phyloP scores from a whole-genome alignment of 2,888 invertebrate genomes.

The Aleiodes leptofemur region DNA sequence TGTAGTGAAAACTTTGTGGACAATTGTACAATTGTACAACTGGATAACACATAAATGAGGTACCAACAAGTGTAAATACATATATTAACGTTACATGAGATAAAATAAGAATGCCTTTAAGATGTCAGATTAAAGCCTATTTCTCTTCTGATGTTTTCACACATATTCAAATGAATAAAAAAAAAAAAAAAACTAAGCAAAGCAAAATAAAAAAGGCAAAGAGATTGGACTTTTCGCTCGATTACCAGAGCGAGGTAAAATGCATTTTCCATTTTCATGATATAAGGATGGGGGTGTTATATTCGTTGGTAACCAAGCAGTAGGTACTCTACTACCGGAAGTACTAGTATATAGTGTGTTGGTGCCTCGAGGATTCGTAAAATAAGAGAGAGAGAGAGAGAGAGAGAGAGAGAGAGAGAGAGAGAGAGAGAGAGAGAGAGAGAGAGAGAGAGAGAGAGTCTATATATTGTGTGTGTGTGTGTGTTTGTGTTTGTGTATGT shows the following conservation, averaged over 20 bases:
- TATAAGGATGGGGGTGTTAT: slow-evolving; percentile 13
- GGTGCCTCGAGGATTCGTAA: not conserved
- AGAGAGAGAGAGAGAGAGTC: slow-evolving; percentile 11
- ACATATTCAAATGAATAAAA: not conserved
- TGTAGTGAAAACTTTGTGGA: too few species aligned
- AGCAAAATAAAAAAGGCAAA: not conserved
- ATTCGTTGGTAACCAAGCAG: slow-evolving; percentile 21
- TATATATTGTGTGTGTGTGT: slow-evolving; percentile 15
- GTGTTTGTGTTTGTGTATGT: not conserved
- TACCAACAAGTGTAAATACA: too few species aligned
- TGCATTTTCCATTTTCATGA: slow-evolving; percentile 36
- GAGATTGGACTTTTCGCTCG: slow-evolving; percentile 24
- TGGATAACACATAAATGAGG: too few species aligned
- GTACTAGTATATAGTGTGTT: not conserved
- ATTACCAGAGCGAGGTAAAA: slow-evolving; percentile 35
- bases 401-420: too few species aligned
- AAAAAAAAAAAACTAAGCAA: not conserved
- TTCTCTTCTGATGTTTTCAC: not conserved
- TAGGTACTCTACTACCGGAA: slow-evolving; percentile 33
- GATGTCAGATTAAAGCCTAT: slow-evolving; percentile 9
- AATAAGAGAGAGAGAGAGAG: slow-evolving; percentile 14
- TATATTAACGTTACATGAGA: too few species aligned
- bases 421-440: too few species aligned
- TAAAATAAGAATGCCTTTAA: too few species aligned
- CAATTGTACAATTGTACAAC: too few species aligned